phyloP scores from a whole-genome alignment of 23 tunicate species.

The Trididemnum clinides region DNA sequence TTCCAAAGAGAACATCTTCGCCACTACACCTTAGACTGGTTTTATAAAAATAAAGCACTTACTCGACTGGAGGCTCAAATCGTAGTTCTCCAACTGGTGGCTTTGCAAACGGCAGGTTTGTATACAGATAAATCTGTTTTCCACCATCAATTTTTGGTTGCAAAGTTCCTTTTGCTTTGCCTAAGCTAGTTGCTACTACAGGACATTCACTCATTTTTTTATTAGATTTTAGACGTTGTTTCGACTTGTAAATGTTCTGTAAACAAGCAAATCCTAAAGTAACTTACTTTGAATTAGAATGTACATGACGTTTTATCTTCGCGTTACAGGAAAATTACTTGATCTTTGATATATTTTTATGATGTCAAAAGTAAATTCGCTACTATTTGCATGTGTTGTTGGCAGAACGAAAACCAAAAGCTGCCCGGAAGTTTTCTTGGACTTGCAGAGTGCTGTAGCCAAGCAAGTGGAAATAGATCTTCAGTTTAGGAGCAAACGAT shows the following conservation, averaged over 20 bases:
- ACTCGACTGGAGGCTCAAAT: constrained; percentile 64
- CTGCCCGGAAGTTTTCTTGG: background rate
- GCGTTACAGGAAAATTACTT: too few relatives aligned
- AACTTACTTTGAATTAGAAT: too few relatives aligned
- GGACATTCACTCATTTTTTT: constrained; percentile 13
- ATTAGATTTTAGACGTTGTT: too few relatives aligned
- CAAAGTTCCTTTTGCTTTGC: constrained; percentile 25
- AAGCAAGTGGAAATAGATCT: background rate
- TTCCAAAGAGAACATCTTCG: background rate
- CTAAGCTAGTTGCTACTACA: background rate
- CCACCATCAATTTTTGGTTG: background rate
- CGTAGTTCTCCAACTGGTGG: constrained; percentile 71
- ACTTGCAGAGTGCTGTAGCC: background rate
- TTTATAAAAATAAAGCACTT: constrained; percentile 2
- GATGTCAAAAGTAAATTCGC: too few relatives aligned
- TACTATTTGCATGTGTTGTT: too few relatives aligned
- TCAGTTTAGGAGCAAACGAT: background rate
- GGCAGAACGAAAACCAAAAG: too few relatives aligned
- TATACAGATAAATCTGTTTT: constrained; percentile 15
- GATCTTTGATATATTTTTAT: too few relatives aligned
- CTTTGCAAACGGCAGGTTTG: constrained; percentile 62
- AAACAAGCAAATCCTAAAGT: too few relatives aligned
- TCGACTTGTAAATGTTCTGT: too few relatives aligned
- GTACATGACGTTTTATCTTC: too few relatives aligned
- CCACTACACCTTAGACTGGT: background rate